Evolutionary conservation across 2,113 vertebrate species (phyloP), one percentile per base, ranked within the genome.

Genomic region (Etheostoma cragini): DNA sequence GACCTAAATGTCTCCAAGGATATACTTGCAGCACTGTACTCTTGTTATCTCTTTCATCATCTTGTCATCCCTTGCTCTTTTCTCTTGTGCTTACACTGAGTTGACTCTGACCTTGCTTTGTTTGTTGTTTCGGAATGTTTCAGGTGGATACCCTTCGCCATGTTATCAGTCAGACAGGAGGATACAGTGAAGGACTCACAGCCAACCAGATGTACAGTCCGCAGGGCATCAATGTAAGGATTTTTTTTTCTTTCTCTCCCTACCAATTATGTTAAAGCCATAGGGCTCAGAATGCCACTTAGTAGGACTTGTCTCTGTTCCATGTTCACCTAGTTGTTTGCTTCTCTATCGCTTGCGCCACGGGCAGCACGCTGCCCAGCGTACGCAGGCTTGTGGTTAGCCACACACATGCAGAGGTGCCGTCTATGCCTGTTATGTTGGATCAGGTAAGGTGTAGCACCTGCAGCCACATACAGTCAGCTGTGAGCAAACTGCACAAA

Each of bases 81-180:
- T 82, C 57, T 76, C 49, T 68, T 52, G 68, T 70, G 49, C 74
- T 72, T 83, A 47, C 72, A 50, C 64, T 42, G 72, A 64, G 50
- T 78, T 76, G 81, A 73, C 88, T 89, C 84, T 94, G 91, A 93
- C 91, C 91, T 94, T 92, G 88, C 87, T 87, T 83, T 91, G 89
- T 92, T 83, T 93, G 77, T 84, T 93, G 85, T 81, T 86, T 90
- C 87, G 92, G 85, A 93, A 90, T 95, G 89, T 96, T 97, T 94
- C 96, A 99, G 98, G 98, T 99, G 97, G 98, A 99, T 97, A 98
- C 98, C 95, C 98, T 99, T 98, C 98, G 98, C 97, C 98, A 99
- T 97, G 98, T 99, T 98, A 99, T 99, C 98, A 99, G 97, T 96
- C 98, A 99, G 97, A 99, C 97, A 97, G 98, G 97, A 96, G 98